Percentiles rank a stretch among this genome's conserved stretches.
phyloP scores from a whole-genome alignment of 2,888 invertebrate genomes.

The Morpho helenor region DNA sequence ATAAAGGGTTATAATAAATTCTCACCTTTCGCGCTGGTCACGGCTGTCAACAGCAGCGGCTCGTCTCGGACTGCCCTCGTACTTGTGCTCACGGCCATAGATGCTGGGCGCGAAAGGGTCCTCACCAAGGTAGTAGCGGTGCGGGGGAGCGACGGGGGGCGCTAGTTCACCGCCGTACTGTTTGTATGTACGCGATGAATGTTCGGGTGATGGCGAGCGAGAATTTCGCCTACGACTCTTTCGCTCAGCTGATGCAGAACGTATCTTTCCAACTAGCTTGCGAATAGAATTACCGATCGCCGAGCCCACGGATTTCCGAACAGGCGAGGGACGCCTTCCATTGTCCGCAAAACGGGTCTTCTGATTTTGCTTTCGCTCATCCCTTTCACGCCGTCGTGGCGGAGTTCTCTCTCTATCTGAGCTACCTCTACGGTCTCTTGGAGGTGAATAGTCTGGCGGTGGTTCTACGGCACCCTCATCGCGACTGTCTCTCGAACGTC shows the following conservation, averaged over 20 bases:
- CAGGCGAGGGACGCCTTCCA: constrained; percentile 61
- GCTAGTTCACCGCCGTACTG: constrained; percentile 72
- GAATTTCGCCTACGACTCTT: constrained; percentile 81
- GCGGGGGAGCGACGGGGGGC: constrained; percentile 79
- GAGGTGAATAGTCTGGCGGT: constrained; percentile 86
- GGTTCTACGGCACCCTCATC: constrained; percentile 80
- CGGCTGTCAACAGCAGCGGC: constrained; percentile 61
- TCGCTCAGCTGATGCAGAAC: constrained; percentile 84
- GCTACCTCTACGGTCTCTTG: constrained; percentile 68
- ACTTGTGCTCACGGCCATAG: constrained; percentile 91
- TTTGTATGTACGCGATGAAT: constrained; percentile 70
- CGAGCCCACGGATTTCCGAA: constrained; percentile 76
- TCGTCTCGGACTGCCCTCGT: constrained; percentile 82
- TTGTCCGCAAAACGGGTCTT: constrained; percentile 83
- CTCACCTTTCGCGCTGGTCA: constrained; percentile 73
- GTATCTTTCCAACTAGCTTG: constrained; percentile 89
- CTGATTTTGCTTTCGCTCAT: constrained; percentile 81
- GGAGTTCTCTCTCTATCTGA: constrained; percentile 66
- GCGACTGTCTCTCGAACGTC: constrained; percentile 66
- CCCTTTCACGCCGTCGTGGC: constrained; percentile 68
- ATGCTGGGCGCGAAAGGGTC: constrained; percentile 92
- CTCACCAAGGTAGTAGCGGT: constrained; percentile 91
- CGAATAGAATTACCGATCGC: constrained; percentile 89
- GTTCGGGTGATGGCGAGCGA: constrained; percentile 81
- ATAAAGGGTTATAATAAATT: constrained; percentile 11